phyloP scores from a whole-genome alignment of 2,797 vertebrate species.

The Otolemur crassicaudatus region DNA sequence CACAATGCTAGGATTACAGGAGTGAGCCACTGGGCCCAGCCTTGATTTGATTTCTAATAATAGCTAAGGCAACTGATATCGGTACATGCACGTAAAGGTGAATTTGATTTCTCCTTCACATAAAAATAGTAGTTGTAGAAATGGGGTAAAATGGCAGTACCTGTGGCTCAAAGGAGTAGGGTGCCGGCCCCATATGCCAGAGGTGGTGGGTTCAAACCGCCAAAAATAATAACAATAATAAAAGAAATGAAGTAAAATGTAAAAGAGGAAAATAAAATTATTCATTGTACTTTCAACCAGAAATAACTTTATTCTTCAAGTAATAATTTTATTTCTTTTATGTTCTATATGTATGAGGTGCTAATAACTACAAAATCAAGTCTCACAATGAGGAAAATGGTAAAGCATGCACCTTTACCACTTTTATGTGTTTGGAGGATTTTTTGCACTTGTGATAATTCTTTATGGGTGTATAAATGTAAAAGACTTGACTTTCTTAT shows the following conservation, averaged over 20 bases:
- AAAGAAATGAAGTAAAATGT: not conserved
- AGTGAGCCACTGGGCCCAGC: too few relatives aligned
- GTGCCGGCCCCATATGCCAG: too few relatives aligned
- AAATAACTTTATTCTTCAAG: not conserved
- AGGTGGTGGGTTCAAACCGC: too few relatives aligned
- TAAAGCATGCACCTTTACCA: not conserved
- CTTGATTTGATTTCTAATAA: not conserved
- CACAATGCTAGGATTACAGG: too few relatives aligned
- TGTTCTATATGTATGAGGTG: not conserved
- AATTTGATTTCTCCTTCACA: not conserved
- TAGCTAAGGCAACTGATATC: not conserved
- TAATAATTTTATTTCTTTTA: not conserved
- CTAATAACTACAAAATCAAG: not conserved
- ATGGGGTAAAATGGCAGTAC: not conserved
- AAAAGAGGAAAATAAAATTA: not conserved
- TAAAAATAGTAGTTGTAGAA: slow-evolving; percentile 22
- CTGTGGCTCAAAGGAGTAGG: too few relatives aligned
- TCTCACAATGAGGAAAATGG: not conserved
- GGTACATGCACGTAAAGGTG: not conserved
- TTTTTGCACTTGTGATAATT: not conserved
- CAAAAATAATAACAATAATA: too few relatives aligned
- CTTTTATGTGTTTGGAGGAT: not conserved
- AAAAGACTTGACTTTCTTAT: not conserved
- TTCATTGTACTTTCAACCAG: not conserved
- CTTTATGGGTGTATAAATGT: not conserved